phyloP scores from a whole-genome alignment of 2,113 vertebrate genomes.

The Cyanocitta stelleri region DNA sequence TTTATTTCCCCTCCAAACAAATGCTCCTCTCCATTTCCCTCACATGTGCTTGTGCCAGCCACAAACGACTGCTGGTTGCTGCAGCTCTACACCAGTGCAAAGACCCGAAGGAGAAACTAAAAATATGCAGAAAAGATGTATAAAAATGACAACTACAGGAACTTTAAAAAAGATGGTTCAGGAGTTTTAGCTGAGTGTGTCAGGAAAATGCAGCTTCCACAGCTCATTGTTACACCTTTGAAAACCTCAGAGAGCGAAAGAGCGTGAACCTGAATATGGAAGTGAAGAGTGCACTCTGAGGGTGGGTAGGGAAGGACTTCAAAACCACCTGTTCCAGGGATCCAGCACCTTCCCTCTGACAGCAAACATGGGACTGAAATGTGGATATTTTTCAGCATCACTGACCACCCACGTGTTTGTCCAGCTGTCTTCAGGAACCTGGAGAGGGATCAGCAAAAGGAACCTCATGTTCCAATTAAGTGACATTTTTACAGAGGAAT shows the following conservation, averaged over 20 bases:
- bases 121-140: background rate
- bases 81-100: background rate
- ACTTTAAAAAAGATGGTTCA: background rate
- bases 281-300: background rate
- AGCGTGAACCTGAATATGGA: background rate
- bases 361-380: background rate
- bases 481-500: background rate
- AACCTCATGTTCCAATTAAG: background rate
- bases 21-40: background rate
- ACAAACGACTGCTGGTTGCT: background rate
- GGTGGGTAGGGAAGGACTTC: background rate
- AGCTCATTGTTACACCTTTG: background rate
- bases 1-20: background rate
- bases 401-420: rapidly evolving
- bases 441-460: background rate
- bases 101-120: background rate
- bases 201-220: background rate
- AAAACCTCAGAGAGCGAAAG: background rate
- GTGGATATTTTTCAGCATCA: background rate
- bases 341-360: background rate
- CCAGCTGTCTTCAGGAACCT: background rate
- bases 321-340: background rate
- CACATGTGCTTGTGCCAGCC: rapidly evolving
- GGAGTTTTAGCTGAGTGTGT: background rate
- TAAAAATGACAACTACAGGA: background rate